These are phyloP conservation scores for Hydropsyche tenuis DNA, from an alignment of 1,140 invertebrate genomes.

Conservation along the genomic window DNA sequence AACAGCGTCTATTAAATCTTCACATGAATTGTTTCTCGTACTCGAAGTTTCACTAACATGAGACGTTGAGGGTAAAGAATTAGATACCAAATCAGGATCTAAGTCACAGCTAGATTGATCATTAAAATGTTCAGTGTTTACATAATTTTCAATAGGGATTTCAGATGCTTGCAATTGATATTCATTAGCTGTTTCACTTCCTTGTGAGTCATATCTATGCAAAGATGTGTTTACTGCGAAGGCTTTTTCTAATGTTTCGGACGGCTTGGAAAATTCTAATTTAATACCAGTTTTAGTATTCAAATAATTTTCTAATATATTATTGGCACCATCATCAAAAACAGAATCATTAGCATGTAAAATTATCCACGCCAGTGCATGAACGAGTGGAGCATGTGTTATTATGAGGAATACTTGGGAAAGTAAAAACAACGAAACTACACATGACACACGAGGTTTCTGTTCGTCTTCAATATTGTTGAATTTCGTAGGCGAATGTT, in stretches of 20 bases:
- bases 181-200: neutral
- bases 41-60: slow-evolving; percentile 61
- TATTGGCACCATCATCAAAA: slow-evolving; percentile 74
- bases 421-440: slow-evolving; percentile 89
- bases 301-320: slow-evolving; percentile 77
- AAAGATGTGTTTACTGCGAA: slow-evolving; percentile 53
- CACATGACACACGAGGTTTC: slow-evolving; percentile 82
- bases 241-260: slow-evolving; percentile 70
- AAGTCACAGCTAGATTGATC: slow-evolving; percentile 62
- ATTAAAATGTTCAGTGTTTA: slow-evolving; percentile 50
- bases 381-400: slow-evolving; percentile 86
- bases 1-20: slow-evolving; percentile 59
- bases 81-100: slow-evolving; percentile 61
- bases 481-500: slow-evolving; percentile 53
- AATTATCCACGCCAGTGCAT: slow-evolving; percentile 87
- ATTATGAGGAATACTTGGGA: slow-evolving; percentile 98
- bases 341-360: slow-evolving; percentile 77
- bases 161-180: neutral
- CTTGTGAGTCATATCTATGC: slow-evolving; percentile 26
- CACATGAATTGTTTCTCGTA: slow-evolving; percentile 61
- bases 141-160: slow-evolving; percentile 29
- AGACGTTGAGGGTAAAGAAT: slow-evolving; percentile 60
- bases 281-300: slow-evolving; percentile 61
- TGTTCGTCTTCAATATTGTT: slow-evolving; percentile 58
- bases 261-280: slow-evolving; percentile 63